phyloP scores from a whole-genome alignment of 1,140 invertebrate species.

The Drosophila watanabei region DNA sequence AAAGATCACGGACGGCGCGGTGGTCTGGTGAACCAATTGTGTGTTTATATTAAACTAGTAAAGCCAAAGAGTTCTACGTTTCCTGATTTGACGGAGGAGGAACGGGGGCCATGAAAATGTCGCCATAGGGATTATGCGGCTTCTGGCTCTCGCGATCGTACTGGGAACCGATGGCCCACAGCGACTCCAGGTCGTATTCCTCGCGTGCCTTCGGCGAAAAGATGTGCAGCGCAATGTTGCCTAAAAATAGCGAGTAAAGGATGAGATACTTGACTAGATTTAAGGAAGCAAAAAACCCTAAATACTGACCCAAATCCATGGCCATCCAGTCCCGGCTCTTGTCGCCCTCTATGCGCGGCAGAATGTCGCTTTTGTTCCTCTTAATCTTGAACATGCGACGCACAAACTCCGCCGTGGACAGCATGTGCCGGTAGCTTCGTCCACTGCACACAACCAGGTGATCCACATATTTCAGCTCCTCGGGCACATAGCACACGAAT shows the following conservation, averaged over 20 bases:
- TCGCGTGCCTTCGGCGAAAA: slow-evolving; percentile 90
- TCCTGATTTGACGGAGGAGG: neutral
- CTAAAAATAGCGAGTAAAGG: slow-evolving; percentile 84
- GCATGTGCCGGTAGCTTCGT: slow-evolving; percentile 91
- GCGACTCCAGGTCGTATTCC: slow-evolving; percentile 94
- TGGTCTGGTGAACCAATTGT: slow-evolving; percentile 64
- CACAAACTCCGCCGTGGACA: slow-evolving; percentile 91
- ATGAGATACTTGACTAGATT: slow-evolving; percentile 22
- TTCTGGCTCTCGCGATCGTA: slow-evolving; percentile 91
- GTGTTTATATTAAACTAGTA: slow-evolving; percentile 27
- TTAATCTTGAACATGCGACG: slow-evolving; percentile 93
- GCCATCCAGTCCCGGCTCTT: slow-evolving; percentile 93
- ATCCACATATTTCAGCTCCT: slow-evolving; percentile 92
- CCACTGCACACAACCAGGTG: slow-evolving; percentile 93
- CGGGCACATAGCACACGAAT: slow-evolving; percentile 92
- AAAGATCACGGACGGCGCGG: slow-evolving; percentile 68
- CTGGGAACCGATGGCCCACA: slow-evolving; percentile 94
- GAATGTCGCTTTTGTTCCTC: slow-evolving; percentile 88
- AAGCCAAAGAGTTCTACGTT: slow-evolving; percentile 7
- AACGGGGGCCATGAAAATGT: slow-evolving; percentile 61
- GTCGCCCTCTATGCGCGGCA: slow-evolving; percentile 92
- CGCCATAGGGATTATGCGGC: slow-evolving; percentile 86
- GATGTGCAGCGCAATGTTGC: slow-evolving; percentile 96
- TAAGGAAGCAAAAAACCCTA: no score
- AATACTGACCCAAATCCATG: slow-evolving; percentile 92